Percentiles rank a stretch among this genome's conserved stretches.
Conservation (phyloP, 2,797 vertebrate species). For the Limnodromus scolopaceus region DNA sequence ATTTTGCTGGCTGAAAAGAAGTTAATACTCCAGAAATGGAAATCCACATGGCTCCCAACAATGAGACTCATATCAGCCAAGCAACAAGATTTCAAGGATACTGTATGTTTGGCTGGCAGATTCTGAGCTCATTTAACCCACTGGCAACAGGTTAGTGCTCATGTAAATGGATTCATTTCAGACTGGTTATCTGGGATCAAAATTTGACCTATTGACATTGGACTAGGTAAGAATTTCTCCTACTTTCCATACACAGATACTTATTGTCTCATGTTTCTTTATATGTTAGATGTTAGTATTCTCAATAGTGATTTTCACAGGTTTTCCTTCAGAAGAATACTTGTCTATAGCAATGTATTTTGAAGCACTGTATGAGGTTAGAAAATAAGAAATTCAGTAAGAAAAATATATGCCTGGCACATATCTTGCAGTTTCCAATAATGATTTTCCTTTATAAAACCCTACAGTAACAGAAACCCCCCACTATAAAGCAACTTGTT, state of each 20-base stretch:
- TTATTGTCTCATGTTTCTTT: not conserved
- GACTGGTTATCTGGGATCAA: not conserved
- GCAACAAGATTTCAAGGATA: not conserved
- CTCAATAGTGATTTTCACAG: not conserved
- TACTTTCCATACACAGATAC: not conserved
- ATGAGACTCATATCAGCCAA: not conserved
- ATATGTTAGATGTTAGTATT: not conserved
- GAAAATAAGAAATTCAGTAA: not conserved
- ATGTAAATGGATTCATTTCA: not conserved
- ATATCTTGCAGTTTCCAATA: not conserved
- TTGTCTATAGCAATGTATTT: not conserved
- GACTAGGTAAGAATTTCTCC: not conserved
- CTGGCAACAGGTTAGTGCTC: not conserved
- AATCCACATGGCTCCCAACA: not conserved
- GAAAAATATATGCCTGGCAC: not conserved
- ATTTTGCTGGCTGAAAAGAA: conserved; percentile 29
- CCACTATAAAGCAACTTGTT: not conserved
- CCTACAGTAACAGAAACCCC: not conserved
- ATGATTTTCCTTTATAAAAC: not conserved
- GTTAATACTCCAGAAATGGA: conserved; percentile 29
- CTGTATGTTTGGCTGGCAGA: not conserved
- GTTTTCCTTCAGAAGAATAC: not conserved
- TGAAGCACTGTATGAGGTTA: not conserved
- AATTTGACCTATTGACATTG: not conserved
- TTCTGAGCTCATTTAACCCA: not conserved